Evolutionary conservation across 2,888 invertebrate genomes (phyloP), one percentile per base, ranked within the genome.

Genomic region (Philereme transversata): DNA sequence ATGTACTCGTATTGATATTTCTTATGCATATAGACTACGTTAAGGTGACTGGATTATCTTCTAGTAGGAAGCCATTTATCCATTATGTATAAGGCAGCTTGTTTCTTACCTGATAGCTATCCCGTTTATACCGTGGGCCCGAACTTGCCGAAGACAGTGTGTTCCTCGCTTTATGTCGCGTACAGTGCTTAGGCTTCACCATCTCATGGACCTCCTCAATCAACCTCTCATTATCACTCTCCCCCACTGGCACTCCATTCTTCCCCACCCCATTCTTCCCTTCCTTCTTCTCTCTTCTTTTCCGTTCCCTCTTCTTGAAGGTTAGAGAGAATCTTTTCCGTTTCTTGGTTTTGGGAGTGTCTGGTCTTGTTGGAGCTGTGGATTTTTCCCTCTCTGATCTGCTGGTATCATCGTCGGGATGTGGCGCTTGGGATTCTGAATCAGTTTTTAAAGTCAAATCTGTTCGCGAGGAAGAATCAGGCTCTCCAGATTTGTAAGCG

Each of bases 41-140:
- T 22, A 22, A 22, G 22, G 22, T 22, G 1, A 22, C 22, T 2
- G 3, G 22, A 22, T 22, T 22, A 22, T 22, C 22, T 22, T 22
- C 1, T 1, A 22, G 1, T 22, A 22, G 22, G 22, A 22, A 22
- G 1, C 22, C 22, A 22, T 22, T 22, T 22, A 1, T 22, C 22
- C 36, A 41, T 40, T 0, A 38, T 7, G 38, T 22, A n/a, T n/a
- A n/a, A n/a, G 8, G 7, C 11, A 51, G 35, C 41, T 61, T 38
- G 7, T 44, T 52, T 57, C 67, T 64, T 82, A 93, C 93, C 92
- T 93, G 93, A 77, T 92, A 93, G 71, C 93, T 93, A 74, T 93
- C 93, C 86, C 91, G 90, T 86, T 91, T 91, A 74, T 89, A 91
- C 44, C 92, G 89, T 86, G 91, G 90, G 83, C 91, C 88, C 63